phyloP scores from a whole-genome alignment of 2,888 invertebrate genomes.

The Andrena haemorrhoa region DNA sequence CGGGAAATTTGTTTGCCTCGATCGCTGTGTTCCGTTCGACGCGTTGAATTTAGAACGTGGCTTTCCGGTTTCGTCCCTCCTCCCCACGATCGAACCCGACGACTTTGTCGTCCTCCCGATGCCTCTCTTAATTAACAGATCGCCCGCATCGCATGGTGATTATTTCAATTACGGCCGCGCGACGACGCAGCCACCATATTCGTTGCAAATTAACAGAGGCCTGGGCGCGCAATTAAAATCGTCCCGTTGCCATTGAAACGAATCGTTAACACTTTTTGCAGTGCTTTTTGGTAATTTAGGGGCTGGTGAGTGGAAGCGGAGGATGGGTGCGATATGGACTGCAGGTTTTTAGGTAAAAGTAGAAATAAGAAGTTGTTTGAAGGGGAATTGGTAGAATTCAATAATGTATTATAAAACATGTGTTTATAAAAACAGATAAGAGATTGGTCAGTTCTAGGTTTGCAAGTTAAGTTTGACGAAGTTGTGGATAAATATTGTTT shows the following conservation, averaged over 20 bases:
- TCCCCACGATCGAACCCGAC: neutral
- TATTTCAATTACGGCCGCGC: constrained; percentile 37
- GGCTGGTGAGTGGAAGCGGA: no score
- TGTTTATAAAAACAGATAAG: no score
- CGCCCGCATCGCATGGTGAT: constrained; percentile 35
- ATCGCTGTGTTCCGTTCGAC: constrained; percentile 13
- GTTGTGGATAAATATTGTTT: no score
- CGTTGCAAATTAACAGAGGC: constrained; percentile 31
- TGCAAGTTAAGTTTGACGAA: no score
- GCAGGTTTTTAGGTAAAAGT: no score
- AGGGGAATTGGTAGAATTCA: no score
- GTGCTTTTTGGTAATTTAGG: neutral
- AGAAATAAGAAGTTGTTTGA: no score
- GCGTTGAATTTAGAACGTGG: constrained; percentile 19
- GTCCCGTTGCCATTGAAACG: constrained; percentile 25
- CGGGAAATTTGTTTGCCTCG: constrained; percentile 39
- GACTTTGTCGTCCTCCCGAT: constrained; percentile 39
- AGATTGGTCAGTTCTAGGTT: no score
- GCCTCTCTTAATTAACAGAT: constrained; percentile 51
- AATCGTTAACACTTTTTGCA: constrained; percentile 28
- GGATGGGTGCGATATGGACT: no score
- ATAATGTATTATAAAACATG: no score
- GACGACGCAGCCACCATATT: constrained; percentile 9
- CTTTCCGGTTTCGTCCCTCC: constrained; percentile 9
- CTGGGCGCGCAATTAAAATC: constrained; percentile 39